Evolutionary conservation across 2,113 vertebrate genomes (phyloP), one percentile per base, ranked within the genome.

Genomic region (Numenius arquata): DNA sequence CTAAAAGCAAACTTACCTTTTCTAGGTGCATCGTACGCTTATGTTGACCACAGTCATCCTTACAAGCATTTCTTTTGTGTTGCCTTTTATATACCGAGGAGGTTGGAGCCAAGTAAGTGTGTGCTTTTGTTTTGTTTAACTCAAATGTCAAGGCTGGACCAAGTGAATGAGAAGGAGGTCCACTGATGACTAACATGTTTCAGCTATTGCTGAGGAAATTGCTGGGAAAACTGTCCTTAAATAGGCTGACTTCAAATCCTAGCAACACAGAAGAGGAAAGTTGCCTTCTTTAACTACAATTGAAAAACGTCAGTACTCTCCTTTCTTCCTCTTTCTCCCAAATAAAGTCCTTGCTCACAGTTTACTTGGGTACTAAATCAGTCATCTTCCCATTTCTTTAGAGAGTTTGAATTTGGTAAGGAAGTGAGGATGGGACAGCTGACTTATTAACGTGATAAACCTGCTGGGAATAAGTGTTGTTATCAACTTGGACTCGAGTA

Each of bases 71-170:
- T 98, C 98, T 71, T 99, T 99, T 91, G 88, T 97, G 17, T 91
- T 99, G 72, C 99, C 99, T 52, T 99, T 99, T 86, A 62, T 98
- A 19, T 99, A 99, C 92, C 96, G 98, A 90, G 97, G 98, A 95
- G 98, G 98, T 40, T 99, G 99, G 99, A 99, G 98, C 85, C 70
- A 95, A 53, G 99, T 99, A 94, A 98, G 98, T 95, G 19, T 77
- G 9, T 45, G 18, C 12, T 82, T 53, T 41, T 52, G 15, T 41
- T 27, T 45, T 58, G 27, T 55, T 92, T 72, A 61, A 75, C 34
- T 50, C 8, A 29, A 21, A 36, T 41, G 7, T 66, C 27, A 61
- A 72, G 12, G 26, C 27, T 65, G 30, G 36, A 53, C 32, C 43
- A 65, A 85, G 29, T 22, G 3, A 82, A 71, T 4, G 29, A 80